These are phyloP conservation scores for Carpatolechia fugitivella DNA, from an alignment of 2,888 invertebrate genomes.

Conservation along the genomic window DNA sequence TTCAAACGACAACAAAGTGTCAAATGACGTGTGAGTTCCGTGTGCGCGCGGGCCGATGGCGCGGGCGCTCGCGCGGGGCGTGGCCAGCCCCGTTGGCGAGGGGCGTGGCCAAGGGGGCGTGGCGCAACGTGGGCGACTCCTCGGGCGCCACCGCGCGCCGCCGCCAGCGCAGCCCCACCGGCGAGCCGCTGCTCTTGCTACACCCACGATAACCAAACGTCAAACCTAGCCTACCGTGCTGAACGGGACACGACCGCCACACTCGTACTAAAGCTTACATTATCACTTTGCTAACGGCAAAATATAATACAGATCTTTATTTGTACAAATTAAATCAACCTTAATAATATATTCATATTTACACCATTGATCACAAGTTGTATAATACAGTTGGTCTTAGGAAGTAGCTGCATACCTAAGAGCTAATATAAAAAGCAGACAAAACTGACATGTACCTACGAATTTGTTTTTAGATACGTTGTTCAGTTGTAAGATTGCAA, in stretches of 20 bases:
- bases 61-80: slow-evolving; percentile 23
- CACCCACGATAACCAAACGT: slow-evolving; percentile 45
- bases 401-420: too few relatives aligned
- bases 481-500: too few relatives aligned
- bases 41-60: slow-evolving; percentile 27
- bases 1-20: slow-evolving; percentile 36
- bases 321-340: background rate
- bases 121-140: slow-evolving; percentile 22
- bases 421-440: too few relatives aligned
- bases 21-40: slow-evolving; percentile 44
- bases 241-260: background rate
- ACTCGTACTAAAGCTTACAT: background rate
- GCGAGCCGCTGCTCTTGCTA: slow-evolving; percentile 49
- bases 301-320: background rate
- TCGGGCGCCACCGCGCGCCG: slow-evolving; percentile 58
- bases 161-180: slow-evolving; percentile 58
- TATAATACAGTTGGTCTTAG: too few relatives aligned
- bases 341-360: too few relatives aligned
- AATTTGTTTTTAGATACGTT: too few relatives aligned
- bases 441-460: too few relatives aligned
- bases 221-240: slow-evolving; percentile 31
- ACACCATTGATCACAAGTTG: too few relatives aligned
- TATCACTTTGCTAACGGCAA: background rate
- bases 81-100: slow-evolving; percentile 21
- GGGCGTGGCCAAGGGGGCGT: slow-evolving; percentile 17